Evolutionary conservation across 2,888 invertebrate species (phyloP).

Genomic region (Mimas tiliae): DNA sequence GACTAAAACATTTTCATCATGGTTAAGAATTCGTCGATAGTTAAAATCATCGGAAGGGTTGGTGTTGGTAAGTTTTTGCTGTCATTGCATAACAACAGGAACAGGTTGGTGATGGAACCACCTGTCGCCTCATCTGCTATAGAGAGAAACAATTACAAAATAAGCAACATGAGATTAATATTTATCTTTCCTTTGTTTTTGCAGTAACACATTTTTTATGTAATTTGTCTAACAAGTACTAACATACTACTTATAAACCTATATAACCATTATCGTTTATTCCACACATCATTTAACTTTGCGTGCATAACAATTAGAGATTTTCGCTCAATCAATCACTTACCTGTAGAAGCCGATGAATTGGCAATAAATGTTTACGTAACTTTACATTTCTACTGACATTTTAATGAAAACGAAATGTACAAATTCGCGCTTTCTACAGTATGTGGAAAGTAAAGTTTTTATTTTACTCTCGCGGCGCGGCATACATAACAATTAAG

Average conservation of each 20-base stretch:
- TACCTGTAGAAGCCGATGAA: slow-evolving; percentile 37
- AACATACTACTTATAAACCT: not conserved
- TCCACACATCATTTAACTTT: slow-evolving; percentile 5
- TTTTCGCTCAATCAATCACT: slow-evolving; percentile 34
- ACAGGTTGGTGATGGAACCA: slow-evolving; percentile 66
- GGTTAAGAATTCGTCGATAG: not conserved
- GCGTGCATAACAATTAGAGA: slow-evolving; percentile 28
- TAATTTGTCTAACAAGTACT: not conserved
- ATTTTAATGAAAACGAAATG: slow-evolving; percentile 31
- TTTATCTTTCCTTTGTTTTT: not conserved
- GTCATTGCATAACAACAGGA: slow-evolving; percentile 58
- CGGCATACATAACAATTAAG: slow-evolving; percentile 78
- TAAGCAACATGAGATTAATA: slow-evolving; percentile 1
- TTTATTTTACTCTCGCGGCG: slow-evolving; percentile 48
- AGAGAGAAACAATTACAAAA: slow-evolving; percentile 24
- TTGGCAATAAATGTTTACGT: slow-evolving; percentile 40
- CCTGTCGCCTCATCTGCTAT: slow-evolving; percentile 61
- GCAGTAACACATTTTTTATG: not conserved
- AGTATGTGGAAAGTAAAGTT: slow-evolving; percentile 26
- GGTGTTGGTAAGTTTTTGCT: slow-evolving; percentile 73
- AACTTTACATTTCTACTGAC: slow-evolving; percentile 42
- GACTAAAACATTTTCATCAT: not conserved
- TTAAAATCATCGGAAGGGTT: slow-evolving; percentile 20
- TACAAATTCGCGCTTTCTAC: slow-evolving; percentile 27
- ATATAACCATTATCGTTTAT: not conserved